phyloP scores from a whole-genome alignment of 2,888 invertebrate species.

The Sabatieria punctata region DNA sequence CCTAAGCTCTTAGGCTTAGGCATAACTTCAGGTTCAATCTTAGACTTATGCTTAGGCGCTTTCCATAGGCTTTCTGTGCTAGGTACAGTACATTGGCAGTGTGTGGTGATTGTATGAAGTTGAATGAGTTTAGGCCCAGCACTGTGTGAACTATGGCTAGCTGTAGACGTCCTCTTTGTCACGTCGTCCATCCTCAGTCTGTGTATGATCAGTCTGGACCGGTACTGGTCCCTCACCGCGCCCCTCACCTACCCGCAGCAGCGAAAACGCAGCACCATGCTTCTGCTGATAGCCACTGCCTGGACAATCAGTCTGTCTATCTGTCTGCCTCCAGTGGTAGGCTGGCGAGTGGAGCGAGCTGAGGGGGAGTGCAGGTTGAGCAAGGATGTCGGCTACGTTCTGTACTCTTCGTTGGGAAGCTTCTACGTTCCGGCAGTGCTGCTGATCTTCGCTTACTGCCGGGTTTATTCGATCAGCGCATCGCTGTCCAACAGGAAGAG shows the following conservation, averaged over 20 bases:
- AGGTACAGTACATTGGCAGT: too few species aligned
- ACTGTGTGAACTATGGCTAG: conserved; percentile 33
- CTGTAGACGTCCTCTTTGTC: conserved; percentile 32
- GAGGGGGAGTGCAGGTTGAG: conserved; percentile 40
- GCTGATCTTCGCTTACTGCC: conserved; percentile 94
- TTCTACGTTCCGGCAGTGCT: conserved; percentile 96
- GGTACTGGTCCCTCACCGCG: not conserved
- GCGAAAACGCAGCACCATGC: not conserved
- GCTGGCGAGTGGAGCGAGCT: too few species aligned
- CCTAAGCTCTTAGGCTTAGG: too few species aligned
- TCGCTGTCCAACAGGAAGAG: too few species aligned
- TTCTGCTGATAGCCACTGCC: not conserved
- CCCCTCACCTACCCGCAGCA: not conserved
- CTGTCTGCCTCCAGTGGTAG: conserved; percentile 3
- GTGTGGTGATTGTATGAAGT: too few species aligned
- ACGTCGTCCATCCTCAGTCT: conserved; percentile 32
- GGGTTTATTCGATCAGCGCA: conserved; percentile 56
- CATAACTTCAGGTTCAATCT: too few species aligned
- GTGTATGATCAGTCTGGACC: not conserved
- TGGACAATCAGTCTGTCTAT: not conserved
- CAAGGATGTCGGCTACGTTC: conserved; percentile 85
- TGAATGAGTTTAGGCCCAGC: too few species aligned
- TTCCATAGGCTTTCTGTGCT: too few species aligned
- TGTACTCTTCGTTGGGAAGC: conserved; percentile 88
- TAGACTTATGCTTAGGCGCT: too few species aligned